phyloP scores from a whole-genome alignment of 2,113 vertebrate genomes.

The Argyrosomus japonicus region DNA sequence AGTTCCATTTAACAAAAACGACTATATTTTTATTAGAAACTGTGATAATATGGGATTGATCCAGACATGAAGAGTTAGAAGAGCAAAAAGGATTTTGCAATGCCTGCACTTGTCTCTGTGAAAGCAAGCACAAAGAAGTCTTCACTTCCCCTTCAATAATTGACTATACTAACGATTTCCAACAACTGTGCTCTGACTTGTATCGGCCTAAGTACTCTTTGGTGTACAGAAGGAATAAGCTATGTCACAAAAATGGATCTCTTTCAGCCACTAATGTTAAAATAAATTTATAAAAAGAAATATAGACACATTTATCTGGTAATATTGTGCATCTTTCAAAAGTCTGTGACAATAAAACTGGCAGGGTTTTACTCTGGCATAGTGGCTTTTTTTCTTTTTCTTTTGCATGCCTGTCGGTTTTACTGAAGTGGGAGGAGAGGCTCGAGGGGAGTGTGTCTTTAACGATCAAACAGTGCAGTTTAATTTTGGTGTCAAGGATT shows the following conservation, averaged over 20 bases:
- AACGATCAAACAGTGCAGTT: conserved; percentile 64
- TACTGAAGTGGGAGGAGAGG: conserved; percentile 46
- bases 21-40: neutral
- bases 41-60: neutral
- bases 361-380: neutral
- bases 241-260: neutral
- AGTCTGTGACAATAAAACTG: conserved; percentile 13
- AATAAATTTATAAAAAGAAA: neutral
- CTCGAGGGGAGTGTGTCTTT: conserved; percentile 50
- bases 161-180: neutral
- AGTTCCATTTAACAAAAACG: neutral
- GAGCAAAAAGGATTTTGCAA: neutral
- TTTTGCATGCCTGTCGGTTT: conserved; percentile 11
- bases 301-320: neutral
- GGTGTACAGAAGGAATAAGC: neutral
- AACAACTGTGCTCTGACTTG: neutral
- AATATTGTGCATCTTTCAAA: neutral
- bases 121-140: neutral
- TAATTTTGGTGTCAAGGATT: conserved; percentile 76
- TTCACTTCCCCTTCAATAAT: conserved; percentile 13
- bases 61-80: neutral
- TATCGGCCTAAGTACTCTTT: neutral
- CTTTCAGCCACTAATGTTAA: neutral
- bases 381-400: neutral
- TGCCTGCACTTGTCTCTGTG: neutral